A percentile compares a stretch with the other conserved stretches of the same genome.
Conservation (phyloP, 2,888 invertebrate species). For the Cephalotes varians region DNA sequence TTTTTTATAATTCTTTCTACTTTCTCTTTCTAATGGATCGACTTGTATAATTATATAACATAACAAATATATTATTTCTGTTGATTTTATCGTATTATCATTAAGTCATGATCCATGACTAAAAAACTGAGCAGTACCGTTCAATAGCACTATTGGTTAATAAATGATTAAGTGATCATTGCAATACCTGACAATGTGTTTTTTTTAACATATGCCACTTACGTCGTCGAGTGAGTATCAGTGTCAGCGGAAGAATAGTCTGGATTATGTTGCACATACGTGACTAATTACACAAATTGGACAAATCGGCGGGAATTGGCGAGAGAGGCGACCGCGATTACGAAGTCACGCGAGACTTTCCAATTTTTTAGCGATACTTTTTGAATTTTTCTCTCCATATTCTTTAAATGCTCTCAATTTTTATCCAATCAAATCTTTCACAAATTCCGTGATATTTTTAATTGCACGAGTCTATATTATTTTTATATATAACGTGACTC, state of each 20-base stretch:
- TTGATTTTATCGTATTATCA: neutral
- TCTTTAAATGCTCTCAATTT: neutral
- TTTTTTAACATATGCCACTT: neutral
- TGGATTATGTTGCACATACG: slow-evolving; percentile 34
- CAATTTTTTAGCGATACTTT: neutral
- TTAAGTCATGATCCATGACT: neutral
- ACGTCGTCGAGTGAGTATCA: slow-evolving; percentile 21
- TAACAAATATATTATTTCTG: neutral
- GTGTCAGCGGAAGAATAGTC: slow-evolving; percentile 34
- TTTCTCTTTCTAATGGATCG: neutral
- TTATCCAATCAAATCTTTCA: neutral
- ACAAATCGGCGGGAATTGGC: slow-evolving; percentile 23
- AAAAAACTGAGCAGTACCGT: neutral
- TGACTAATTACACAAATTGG: slow-evolving; percentile 47
- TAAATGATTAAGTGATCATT: neutral
- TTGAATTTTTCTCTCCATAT: neutral
- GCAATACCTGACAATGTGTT: slow-evolving; percentile 22
- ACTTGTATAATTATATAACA: neutral
- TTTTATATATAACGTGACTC: neutral
- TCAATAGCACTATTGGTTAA: neutral
- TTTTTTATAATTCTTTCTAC: neutral
- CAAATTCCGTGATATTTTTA: neutral
- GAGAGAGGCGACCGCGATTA: slow-evolving; percentile 5
- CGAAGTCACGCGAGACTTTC: slow-evolving; percentile 24
- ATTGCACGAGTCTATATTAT: neutral